Evolutionary conservation across 2,888 invertebrate genomes (phyloP), one percentile per base, ranked within the genome.

Genomic region (Agrochola litura): DNA sequence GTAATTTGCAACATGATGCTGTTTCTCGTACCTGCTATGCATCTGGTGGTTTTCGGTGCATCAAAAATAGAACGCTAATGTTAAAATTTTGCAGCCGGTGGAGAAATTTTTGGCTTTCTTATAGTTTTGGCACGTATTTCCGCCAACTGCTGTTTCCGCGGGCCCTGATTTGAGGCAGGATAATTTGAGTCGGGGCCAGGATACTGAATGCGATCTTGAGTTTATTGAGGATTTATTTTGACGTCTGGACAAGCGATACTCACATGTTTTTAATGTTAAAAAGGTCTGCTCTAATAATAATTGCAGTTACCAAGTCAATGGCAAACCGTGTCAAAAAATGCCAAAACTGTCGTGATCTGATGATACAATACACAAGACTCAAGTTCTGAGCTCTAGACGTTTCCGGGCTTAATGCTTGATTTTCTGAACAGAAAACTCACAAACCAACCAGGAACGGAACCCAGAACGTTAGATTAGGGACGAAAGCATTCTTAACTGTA

Each of bases 1-100:
- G 87, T 92, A 93, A 95, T 96, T 95, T 95, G 95, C 95, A 95
- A 95, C 93, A 94, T 93, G 96, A 95, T 95, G 94, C 95, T 95
- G 94, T 89, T 85, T 80, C 90, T 91, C 89, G 93, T 96, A 96
- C 96, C 96, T 96, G 96, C 95, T 88, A 86, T 88, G 92, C 96
- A 96, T 96, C 95, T 96, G 96, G 94, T 95, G 94, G 92, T 93
- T 94, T 94, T 92, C 93, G 94, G 93, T 92, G 91, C 89, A 91
- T 94, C 94, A 93, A 95, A 95, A 94, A 95, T 95, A 95, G 94
- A 93, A 93, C 86, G 81, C 84, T 89, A 84, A 90, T 90, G 89
- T 89, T 89, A 75, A 86, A 89, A 85, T 84, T 72, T 81, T 84
- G 90, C 92, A 92, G 90, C 92, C 91, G 84, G 69, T 83, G 70